phyloP scores from a whole-genome alignment of 2,797 vertebrate species.

The Xyrichtys novacula region DNA sequence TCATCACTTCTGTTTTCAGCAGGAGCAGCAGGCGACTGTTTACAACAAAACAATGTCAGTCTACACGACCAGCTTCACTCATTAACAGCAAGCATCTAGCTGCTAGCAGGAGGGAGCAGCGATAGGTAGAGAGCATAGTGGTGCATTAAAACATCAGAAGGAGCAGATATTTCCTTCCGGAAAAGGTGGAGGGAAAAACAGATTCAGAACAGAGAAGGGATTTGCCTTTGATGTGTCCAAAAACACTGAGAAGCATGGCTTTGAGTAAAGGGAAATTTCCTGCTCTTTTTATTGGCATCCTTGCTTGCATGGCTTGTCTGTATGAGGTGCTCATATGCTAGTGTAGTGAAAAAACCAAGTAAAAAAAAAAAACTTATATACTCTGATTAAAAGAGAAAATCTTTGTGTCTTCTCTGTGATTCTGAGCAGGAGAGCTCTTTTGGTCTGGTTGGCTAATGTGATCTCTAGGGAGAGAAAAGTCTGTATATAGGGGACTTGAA shows the following conservation, averaged over 20 bases:
- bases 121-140: not conserved
- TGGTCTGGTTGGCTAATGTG: not conserved
- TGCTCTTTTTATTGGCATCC: too few relatives aligned
- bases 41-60: not conserved
- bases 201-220: not conserved
- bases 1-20: not conserved
- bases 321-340: not conserved
- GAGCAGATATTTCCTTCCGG: not conserved
- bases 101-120: not conserved
- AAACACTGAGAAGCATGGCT: not conserved
- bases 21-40: not conserved
- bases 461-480: conserved; percentile 18
- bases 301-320: too few relatives aligned
- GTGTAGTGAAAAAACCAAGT: too few relatives aligned
- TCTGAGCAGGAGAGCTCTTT: conserved; percentile 27
- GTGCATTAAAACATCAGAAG: not conserved
- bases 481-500: conserved; percentile 5
- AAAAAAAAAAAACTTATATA: not conserved
- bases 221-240: not conserved
- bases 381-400: not conserved
- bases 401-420: conserved; percentile 3
- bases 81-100: not conserved
- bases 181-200: not conserved
- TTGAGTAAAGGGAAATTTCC: not conserved
- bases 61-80: too few relatives aligned